A percentile compares a stretch with the other conserved stretches of the same genome.
Evolutionary conservation across 2,888 invertebrate genomes (phyloP).

Genomic region (Cantharis flavilabris): DNA sequence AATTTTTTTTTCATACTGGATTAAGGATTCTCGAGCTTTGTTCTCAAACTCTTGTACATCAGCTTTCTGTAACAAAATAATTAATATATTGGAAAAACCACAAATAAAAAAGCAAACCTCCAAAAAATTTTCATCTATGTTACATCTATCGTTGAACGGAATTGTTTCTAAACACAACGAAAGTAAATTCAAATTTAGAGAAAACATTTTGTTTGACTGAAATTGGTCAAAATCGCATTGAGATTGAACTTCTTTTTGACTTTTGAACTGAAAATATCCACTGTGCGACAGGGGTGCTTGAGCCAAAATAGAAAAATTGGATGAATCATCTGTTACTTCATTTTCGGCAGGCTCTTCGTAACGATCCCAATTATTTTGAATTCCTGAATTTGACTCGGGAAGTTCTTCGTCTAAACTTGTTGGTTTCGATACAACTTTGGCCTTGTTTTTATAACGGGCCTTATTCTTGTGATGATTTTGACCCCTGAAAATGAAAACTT

Average conservation of each 20-base stretch:
- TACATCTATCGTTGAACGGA: conserved; percentile 31
- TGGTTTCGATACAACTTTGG: neutral
- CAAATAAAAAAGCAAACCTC: neutral
- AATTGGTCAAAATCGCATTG: conserved; percentile 17
- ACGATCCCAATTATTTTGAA: conserved; percentile 34
- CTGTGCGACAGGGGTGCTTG: conserved; percentile 37
- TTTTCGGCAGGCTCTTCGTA: conserved; percentile 32
- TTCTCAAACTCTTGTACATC: neutral
- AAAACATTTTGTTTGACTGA: conserved; percentile 27
- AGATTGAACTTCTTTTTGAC: conserved; percentile 29
- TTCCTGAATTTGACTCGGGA: neutral
- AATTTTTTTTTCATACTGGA: neutral
- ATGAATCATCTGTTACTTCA: conserved; percentile 18
- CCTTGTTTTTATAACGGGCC: conserved; percentile 9
- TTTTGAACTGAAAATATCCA: conserved; percentile 40
- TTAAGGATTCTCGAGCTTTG: no score
- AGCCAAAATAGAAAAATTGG: conserved; percentile 35
- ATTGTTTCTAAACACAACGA: conserved; percentile 28
- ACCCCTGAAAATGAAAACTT: conserved; percentile 3
- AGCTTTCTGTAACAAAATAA: neutral
- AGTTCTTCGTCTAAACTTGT: neutral
- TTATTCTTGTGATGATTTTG: conserved; percentile 17
- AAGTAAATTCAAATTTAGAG: conserved; percentile 32
- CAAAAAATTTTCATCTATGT: conserved; percentile 20
- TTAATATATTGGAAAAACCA: neutral